Base-by-base conservation (phyloP, 2,797 vertebrate species). In the Erpetoichthys calabaricus region DNA sequence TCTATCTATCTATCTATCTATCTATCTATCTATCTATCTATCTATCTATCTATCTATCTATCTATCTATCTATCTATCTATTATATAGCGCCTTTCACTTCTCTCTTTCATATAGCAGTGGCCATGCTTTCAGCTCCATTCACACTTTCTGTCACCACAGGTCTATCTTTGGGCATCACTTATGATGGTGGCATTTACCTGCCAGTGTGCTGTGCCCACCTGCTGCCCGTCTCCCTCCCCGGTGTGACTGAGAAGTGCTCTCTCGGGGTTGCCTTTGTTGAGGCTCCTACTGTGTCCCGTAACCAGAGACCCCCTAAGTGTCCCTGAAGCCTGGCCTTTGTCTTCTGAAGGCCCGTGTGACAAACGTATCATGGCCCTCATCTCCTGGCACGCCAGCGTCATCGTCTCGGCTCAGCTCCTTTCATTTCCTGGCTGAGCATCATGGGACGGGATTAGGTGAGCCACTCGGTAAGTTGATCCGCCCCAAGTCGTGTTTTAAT, bases 401-500 rank as follows among this genome's bases (percentile, higher is more conserved):
- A 68, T 60, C 61, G 60, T 43, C 0, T 56, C 53, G 64, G 60
- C 42, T 65, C 68, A 41, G 41, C 56, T 45, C 53, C 58, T 78
- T 79, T 75, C 65, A 69, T 70, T 76, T 75, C 67, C 79, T 75
- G 73, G 64, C 74, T 64, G 51, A 43, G 68, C 71, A 69, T 61
- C 68, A 63, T 72, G 71, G 69, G 62, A 70, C 63, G 66, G 73
- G 75, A 78, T 75, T 73, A 75, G 62, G 77, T 79, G 70, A 75
- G 75, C 66, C 0, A 64, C 75, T 65, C 72, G 77, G 84, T 78
- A 80, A 87, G 75, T 70, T 65, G 78, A 83, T 76, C 74, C 67
- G 64, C 65, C 64, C 51, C 66, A 75, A 70, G 67, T 71, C 72
- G 77, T 64, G 61, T 73, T 77, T 70, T 71, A 61, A 71, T 75